Evolutionary conservation across 2,113 vertebrate species (phyloP).

Genomic region (Pithys albifrons): DNA sequence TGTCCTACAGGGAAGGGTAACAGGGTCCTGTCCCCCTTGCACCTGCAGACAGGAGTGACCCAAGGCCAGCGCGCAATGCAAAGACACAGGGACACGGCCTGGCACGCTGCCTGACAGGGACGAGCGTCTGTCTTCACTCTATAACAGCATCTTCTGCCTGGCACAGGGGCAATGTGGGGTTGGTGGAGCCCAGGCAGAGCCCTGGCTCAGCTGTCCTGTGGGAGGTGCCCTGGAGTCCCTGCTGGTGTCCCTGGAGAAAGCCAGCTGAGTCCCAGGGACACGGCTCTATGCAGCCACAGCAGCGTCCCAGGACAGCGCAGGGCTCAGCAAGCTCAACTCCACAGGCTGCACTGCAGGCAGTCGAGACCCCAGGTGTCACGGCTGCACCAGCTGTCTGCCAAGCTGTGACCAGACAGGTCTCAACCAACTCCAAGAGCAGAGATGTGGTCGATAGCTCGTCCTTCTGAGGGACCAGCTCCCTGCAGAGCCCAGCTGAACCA

Average conservation of each 20-base stretch:
- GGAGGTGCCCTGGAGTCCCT: background rate
- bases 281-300: background rate
- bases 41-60: background rate
- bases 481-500: background rate
- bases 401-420: background rate
- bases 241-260: background rate
- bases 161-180: fast-evolving
- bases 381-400: background rate
- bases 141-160: background rate
- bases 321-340: background rate
- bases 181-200: background rate
- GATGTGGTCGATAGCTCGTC: fast-evolving
- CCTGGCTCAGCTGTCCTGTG: background rate
- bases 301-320: background rate
- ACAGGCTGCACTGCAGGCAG: background rate
- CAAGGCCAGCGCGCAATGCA: fast-evolving
- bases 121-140: background rate
- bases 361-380: background rate
- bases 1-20: background rate
- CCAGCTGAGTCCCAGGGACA: background rate
- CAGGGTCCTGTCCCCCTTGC: fast-evolving
- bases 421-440: background rate
- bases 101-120: fast-evolving
- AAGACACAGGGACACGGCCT: background rate
- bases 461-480: background rate